A percentile compares a stretch with the other conserved stretches of the same genome.
These are phyloP conservation scores for Mythimna vitellina DNA, from an alignment of 2,888 invertebrate genomes.

Conservation along the genomic window DNA sequence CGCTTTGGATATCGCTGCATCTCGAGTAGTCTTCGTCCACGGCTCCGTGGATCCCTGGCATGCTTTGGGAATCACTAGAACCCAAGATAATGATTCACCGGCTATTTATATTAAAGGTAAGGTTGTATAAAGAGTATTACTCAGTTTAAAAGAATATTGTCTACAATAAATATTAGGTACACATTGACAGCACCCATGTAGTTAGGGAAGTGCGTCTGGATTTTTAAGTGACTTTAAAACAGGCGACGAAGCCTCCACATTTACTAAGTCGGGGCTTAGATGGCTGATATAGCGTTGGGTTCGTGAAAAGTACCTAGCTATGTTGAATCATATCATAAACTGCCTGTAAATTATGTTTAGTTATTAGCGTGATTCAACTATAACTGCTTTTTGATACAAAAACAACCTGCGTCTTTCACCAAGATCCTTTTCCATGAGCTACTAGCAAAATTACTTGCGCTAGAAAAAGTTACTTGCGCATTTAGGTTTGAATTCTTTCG, in stretches of 20 bases:
- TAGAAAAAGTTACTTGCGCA: no score
- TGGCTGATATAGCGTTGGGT: no score
- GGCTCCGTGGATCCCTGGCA: conserved; percentile 98
- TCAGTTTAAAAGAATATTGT: background rate
- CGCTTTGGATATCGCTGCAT: conserved; percentile 92
- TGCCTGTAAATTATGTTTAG: no score
- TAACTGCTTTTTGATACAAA: no score
- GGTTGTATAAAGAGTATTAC: background rate
- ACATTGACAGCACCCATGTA: no score
- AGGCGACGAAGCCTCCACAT: background rate
- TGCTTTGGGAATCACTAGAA: conserved; percentile 93
- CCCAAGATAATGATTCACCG: conserved; percentile 90
- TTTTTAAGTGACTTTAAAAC: background rate
- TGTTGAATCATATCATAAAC: background rate
- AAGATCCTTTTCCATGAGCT: no score
- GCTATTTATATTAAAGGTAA: conserved; percentile 94
- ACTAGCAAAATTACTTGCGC: no score
- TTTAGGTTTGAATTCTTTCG: no score
- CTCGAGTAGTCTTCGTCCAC: conserved; percentile 95
- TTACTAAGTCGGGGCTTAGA: background rate
- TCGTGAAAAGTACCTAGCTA: no score
- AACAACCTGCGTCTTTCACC: no score
- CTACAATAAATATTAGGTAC: no score
- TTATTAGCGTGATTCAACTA: no score
- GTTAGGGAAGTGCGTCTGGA: background rate